Conservation (phyloP, 2,113 vertebrate genomes). For the Mungos mungo region DNA sequence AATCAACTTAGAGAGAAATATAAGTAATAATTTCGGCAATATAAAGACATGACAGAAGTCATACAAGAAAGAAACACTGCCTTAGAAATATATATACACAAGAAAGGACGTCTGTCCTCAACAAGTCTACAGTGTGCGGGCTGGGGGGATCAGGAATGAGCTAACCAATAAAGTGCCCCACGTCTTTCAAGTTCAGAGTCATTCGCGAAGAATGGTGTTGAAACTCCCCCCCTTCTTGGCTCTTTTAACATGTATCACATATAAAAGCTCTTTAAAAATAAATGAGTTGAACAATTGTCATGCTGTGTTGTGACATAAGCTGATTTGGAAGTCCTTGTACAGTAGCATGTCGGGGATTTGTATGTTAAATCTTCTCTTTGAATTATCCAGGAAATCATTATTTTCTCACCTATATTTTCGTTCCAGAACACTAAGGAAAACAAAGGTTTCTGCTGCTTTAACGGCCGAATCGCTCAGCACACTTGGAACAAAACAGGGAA, state of each 20-base stretch:
- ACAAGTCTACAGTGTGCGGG: neutral
- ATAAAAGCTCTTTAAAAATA: slow-evolving; percentile 75
- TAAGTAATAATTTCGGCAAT: neutral
- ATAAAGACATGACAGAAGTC: neutral
- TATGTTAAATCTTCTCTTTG: slow-evolving; percentile 70
- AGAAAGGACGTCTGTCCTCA: neutral
- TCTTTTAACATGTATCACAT: slow-evolving; percentile 50
- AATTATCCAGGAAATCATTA: slow-evolving; percentile 74
- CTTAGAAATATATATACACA: neutral
- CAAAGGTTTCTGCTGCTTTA: slow-evolving; percentile 66
- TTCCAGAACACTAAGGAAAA: slow-evolving; percentile 60
- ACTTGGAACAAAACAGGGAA: slow-evolving; percentile 59
- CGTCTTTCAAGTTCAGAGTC: neutral
- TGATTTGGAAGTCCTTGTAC: slow-evolving; percentile 56
- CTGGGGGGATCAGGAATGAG: neutral
- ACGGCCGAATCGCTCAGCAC: slow-evolving; percentile 58
- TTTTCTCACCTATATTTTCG: slow-evolving; percentile 71
- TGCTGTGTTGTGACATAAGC: slow-evolving; percentile 67
- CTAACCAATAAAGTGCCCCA: neutral
- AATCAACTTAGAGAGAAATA: slow-evolving; percentile 25
- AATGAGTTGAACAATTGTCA: slow-evolving; percentile 69
- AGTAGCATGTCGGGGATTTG: slow-evolving; percentile 68
- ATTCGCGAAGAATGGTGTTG: neutral
- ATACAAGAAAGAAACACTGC: neutral
- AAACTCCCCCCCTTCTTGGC: neutral